Evolutionary conservation across 2,113 vertebrate species (phyloP), one percentile per base, ranked within the genome.

Genomic region (Carlito syrichta): DNA sequence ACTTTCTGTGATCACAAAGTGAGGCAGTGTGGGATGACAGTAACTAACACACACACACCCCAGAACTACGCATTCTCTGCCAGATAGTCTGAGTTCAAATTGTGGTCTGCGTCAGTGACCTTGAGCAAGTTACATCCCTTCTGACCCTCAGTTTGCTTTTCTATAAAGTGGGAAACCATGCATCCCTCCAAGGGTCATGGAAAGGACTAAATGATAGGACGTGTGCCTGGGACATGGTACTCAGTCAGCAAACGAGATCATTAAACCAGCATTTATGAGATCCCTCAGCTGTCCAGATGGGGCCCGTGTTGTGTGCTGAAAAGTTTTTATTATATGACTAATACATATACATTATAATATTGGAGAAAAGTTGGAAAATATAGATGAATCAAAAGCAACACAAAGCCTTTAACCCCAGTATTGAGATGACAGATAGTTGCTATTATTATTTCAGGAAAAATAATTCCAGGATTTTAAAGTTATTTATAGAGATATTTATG

Each of bases 301-400:
- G 58, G 22, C 48, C 48, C 38, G 4, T 52, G 38, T 40, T 22
- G 30, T n/a, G 66, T 77, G n/a, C 78, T 35, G 62, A 52, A 62
- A 60, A 62, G 50, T 54, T 40, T n/a, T 8, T 69, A 2, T 90
- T 35, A 16, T 9, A 1, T 32, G 38, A 79, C 40, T 77, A 58
- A 48, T 45, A 48, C 43, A 17, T 54, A 40, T 6, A 11, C 38
- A 32, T 19, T 20, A 5, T 30, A 12, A n/a, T 22, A 11, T 90
- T 27, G 32, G 78, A 91, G 81, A 74, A 40, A 85, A 86, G 54
- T 35, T 35, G 56, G 79, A 89, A 89, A 74, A 62, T 54, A n/a
- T 3, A 27, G 38, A 20, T 20, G 25, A 60, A 20, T 85, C 13
- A 1, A 48, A 54, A 92, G 54, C 12, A 45, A 38, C 32, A 63